Evolutionary conservation across 2,797 vertebrate genomes (phyloP), one percentile per base, ranked within the genome.

Genomic region (Malurus splendens): DNA sequence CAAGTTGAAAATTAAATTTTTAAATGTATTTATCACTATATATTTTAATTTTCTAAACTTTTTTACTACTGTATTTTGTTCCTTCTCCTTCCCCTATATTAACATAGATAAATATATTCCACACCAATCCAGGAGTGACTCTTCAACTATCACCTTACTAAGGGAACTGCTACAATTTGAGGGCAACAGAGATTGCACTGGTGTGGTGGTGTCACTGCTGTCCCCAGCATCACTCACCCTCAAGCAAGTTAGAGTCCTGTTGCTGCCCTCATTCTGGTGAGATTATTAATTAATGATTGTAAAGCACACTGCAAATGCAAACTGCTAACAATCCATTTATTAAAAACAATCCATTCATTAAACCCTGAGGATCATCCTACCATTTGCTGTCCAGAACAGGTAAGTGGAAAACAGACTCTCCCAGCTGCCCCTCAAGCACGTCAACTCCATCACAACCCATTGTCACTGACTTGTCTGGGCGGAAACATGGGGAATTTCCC

Each of bases 271-370:
- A 19, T 87, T 83, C 82, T 68, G 30, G 19, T 32, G 45, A 89
- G 73, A 73, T 89, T 42, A 90, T 82, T 87, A 75, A 87, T 89
- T 83, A 24, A 87, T 83, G 66, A 30, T 44, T 76, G 85, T 70
- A 89, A 95, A 83, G 73, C 60, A 86, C 70, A 73, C 18, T 51
- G 70, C 47, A 87, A 89, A 86, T 73, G 70, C 70, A 66, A 74
- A 87, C 76, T 57, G 62, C 66, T 89, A 54, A 75, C 82, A 52
- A 77, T 45, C 33, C 45, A 47, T 54, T 76, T 50, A 32, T 44
- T 67, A 79, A 90, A 70, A 54, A 75, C 82, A 52, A 77, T 45
- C 33, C 45, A 47, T 54, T 76, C 54, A 32, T 44, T 67, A 79
- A 90, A 70, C 42, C 18, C 55, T 7, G 47, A 70, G 64, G 52